A percentile compares a stretch with the other conserved stretches of the same genome.
These are phyloP conservation scores for Xiphophorus birchmanni DNA, from an alignment of 2,797 vertebrate species.

Conservation along the genomic window DNA sequence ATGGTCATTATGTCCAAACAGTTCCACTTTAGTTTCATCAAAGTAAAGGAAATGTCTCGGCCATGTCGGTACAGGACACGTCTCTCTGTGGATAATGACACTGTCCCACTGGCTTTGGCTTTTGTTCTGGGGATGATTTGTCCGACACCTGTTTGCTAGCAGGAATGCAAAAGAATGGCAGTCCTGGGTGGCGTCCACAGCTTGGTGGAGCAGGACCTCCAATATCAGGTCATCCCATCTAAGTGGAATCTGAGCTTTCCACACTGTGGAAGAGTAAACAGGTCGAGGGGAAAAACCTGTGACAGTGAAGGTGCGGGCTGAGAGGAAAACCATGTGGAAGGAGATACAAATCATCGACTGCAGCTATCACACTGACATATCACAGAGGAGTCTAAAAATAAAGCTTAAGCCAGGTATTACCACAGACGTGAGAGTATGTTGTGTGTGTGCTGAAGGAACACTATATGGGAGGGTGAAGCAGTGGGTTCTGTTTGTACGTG, in stretches of 20 bases:
- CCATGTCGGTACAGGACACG: neutral
- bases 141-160: conserved; percentile 16
- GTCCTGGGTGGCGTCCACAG: conserved; percentile 40
- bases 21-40: neutral
- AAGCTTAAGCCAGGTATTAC: conserved; percentile 53
- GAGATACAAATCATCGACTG: conserved; percentile 67
- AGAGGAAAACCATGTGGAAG: conserved; percentile 54
- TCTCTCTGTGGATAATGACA: neutral
- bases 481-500: conserved; percentile 56
- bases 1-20: neutral
- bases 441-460: conserved; percentile 20
- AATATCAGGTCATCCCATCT: conserved; percentile 69
- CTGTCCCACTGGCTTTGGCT: neutral
- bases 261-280: conserved; percentile 79
- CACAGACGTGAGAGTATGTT: conserved; percentile 31
- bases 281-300: conserved; percentile 44
- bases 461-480: conserved; percentile 40
- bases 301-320: conserved; percentile 51
- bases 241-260: conserved; percentile 74
- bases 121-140: neutral
- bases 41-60: neutral
- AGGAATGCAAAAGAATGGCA: conserved; percentile 47
- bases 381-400: conserved; percentile 65
- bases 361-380: conserved; percentile 59
- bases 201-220: conserved; percentile 30